These are phyloP conservation scores for Smithornis capensis DNA, from an alignment of 2,113 vertebrate species.

Conservation along the genomic window DNA sequence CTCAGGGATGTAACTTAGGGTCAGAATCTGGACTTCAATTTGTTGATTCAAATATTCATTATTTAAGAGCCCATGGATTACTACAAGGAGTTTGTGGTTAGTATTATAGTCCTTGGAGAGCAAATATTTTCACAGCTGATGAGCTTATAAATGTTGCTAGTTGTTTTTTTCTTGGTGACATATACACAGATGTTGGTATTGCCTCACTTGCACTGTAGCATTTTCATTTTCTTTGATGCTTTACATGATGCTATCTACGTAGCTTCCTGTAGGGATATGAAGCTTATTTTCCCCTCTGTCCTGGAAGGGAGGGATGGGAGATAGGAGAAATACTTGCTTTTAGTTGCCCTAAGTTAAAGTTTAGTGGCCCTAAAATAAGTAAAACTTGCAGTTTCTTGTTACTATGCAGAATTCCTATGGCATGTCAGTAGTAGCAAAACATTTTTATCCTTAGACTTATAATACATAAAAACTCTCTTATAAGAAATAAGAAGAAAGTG, in stretches of 20 bases:
- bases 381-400: neutral
- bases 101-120: neutral
- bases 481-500: neutral
- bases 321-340: neutral
- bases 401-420: neutral
- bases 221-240: neutral
- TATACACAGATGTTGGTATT: neutral
- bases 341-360: neutral
- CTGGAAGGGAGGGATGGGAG: neutral
- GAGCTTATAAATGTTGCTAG: neutral
- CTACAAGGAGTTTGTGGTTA: neutral
- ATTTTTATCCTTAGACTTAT: neutral
- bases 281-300: neutral
- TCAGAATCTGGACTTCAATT: neutral
- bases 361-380: neutral
- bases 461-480: neutral
- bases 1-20: neutral
- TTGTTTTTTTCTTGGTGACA: neutral
- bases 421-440: neutral
- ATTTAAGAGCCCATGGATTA: neutral
- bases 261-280: neutral
- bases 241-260: neutral
- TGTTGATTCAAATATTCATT: neutral
- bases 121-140: neutral
- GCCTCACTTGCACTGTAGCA: neutral